Conservation (phyloP, 2,797 vertebrate species). For the Helostoma temminkii region DNA sequence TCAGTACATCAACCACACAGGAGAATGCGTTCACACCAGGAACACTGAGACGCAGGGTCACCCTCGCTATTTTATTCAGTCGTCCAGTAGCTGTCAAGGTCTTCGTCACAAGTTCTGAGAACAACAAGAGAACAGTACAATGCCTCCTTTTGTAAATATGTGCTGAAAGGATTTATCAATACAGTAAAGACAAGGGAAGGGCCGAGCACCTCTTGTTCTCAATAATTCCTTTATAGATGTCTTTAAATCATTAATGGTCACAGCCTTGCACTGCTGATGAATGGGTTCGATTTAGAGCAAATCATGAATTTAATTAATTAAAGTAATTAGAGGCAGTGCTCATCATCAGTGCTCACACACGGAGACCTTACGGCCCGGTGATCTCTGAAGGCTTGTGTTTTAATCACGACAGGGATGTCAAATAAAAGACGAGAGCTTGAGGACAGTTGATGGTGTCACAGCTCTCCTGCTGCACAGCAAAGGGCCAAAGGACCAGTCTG, state of each 20-base stretch:
- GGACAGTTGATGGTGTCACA: constrained; percentile 76
- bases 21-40: constrained; percentile 42
- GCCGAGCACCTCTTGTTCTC: constrained; percentile 72
- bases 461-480: constrained; percentile 38
- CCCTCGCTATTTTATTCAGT: constrained; percentile 60
- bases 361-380: constrained; percentile 70
- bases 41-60: constrained; percentile 45
- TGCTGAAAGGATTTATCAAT: constrained; percentile 73
- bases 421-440: constrained; percentile 73
- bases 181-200: constrained; percentile 66
- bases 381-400: constrained; percentile 79
- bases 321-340: constrained; percentile 81
- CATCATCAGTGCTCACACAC: constrained; percentile 66
- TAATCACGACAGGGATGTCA: constrained; percentile 78
- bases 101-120: constrained; percentile 45
- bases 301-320: constrained; percentile 86
- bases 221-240: constrained; percentile 83
- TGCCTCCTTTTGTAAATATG: constrained; percentile 72
- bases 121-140: constrained; percentile 57
- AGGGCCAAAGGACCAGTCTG: constrained; percentile 63
- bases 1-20: constrained; percentile 45
- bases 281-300: constrained; percentile 85
- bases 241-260: constrained; percentile 84
- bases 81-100: constrained; percentile 44
- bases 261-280: constrained; percentile 76